Evolutionary conservation across 2,113 vertebrate genomes (phyloP).

Genomic region (Neomonachus schauinslandi): DNA sequence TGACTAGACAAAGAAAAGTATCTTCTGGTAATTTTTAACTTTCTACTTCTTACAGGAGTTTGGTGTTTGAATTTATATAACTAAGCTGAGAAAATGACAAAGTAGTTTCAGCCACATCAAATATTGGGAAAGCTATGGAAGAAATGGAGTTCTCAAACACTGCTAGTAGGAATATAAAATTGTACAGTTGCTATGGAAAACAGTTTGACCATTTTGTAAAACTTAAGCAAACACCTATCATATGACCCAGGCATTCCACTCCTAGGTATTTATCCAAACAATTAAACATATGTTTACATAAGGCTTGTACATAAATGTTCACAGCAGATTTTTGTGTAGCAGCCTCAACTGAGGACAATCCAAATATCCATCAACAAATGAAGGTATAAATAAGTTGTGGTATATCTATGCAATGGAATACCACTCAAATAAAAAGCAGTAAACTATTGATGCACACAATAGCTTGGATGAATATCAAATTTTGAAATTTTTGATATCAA

Average conservation of each 20-base stretch:
- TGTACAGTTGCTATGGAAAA: not conserved
- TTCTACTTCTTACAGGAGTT: not conserved
- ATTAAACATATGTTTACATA: not conserved
- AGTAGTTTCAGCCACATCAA: not conserved
- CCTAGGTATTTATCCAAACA: not conserved
- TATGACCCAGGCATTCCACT: not conserved
- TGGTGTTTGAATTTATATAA: not conserved
- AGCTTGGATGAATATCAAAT: not conserved
- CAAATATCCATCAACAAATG: not conserved
- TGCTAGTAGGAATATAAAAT: not conserved
- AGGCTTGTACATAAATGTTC: not conserved
- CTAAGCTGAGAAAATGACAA: not conserved
- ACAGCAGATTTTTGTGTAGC: not conserved
- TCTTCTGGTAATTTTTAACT: not conserved
- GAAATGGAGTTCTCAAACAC: not conserved
- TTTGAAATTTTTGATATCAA: not conserved
- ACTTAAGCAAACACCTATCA: not conserved
- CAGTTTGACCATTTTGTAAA: not conserved
- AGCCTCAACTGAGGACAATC: not conserved
- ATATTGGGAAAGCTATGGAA: not conserved
- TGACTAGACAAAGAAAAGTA: not conserved
- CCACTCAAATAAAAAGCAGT: not conserved
- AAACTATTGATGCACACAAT: not conserved
- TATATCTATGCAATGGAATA: not conserved
- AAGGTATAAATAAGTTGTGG: not conserved